A percentile compares a stretch with the other conserved stretches of the same genome.
These are phyloP conservation scores for Neoscelio sp. DNA, from an alignment of 2,888 invertebrate species.

Conservation along the genomic window DNA sequence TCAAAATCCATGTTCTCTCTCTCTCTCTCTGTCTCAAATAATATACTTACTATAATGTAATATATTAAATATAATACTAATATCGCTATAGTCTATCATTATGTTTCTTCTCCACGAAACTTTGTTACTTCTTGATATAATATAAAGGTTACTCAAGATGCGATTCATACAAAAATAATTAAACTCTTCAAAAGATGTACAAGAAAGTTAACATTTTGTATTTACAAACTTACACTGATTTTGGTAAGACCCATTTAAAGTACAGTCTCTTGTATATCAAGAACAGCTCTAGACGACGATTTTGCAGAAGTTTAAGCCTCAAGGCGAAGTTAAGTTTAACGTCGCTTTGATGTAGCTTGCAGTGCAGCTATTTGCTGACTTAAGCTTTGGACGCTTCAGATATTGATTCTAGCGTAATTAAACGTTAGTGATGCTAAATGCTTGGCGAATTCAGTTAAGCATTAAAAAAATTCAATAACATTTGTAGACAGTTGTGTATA, in stretches of 20 bases:
- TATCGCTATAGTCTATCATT: too few relatives aligned
- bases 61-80: too few relatives aligned
- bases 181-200: constrained; percentile 18
- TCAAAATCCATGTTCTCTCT: too few relatives aligned
- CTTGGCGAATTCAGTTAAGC: constrained; percentile 59
- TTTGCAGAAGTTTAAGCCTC: constrained; percentile 65
- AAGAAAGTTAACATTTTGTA: constrained; percentile 35
- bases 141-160: too few relatives aligned
- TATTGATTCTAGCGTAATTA: constrained; percentile 71
- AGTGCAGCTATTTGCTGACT: constrained; percentile 68
- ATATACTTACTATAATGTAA: too few relatives aligned
- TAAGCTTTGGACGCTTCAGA: constrained; percentile 64
- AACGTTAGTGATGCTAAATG: constrained; percentile 62
- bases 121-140: too few relatives aligned
- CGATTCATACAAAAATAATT: constrained; percentile 29
- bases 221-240: constrained; percentile 54
- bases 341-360: constrained; percentile 66
- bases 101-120: too few relatives aligned
- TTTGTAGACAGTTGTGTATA: constrained; percentile 7
- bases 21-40: too few relatives aligned
- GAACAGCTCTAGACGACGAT: constrained; percentile 55
- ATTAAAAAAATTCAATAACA: constrained; percentile 44
- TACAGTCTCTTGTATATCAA: constrained; percentile 50
- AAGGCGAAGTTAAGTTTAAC: constrained; percentile 64
- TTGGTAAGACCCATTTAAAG: constrained; percentile 58